A percentile compares a stretch with the other conserved stretches of the same genome.
Conservation (phyloP, 2,888 invertebrate species). For the Amaurobius ferox region DNA sequence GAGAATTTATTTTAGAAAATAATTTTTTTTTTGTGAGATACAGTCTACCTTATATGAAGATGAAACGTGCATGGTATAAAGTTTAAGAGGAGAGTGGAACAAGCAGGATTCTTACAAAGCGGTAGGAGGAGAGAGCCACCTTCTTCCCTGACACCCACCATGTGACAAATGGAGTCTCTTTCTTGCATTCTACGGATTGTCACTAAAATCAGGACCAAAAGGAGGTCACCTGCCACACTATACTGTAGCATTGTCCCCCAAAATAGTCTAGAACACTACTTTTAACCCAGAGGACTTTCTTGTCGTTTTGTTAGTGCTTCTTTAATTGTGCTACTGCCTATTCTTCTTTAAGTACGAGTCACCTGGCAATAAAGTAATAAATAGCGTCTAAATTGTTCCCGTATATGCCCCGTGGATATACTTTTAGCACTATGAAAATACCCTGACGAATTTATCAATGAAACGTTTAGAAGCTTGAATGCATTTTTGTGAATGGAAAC, state of each 20-base stretch:
- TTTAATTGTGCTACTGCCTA: slow-evolving; percentile 17
- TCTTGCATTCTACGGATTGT: slow-evolving; percentile 19
- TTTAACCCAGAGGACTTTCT: not conserved
- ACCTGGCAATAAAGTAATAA: not conserved
- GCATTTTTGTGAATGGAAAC: not conserved
- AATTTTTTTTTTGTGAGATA: no score
- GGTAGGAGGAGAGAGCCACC: slow-evolving; percentile 8
- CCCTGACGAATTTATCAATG: slow-evolving; percentile 22
- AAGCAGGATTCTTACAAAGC: not conserved
- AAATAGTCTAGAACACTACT: not conserved
- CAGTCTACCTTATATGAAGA: not conserved
- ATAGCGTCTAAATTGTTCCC: slow-evolving; percentile 2
- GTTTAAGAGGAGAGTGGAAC: not conserved
- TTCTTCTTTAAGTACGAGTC: not conserved
- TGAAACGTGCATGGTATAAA: not conserved
- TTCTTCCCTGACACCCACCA: not conserved
- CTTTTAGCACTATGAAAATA: not conserved
- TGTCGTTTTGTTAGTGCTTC: not conserved
- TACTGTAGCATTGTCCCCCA: not conserved
- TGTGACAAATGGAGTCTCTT: slow-evolving; percentile 58
- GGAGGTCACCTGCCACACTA: slow-evolving; percentile 27
- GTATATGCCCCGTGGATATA: not conserved
- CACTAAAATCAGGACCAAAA: not conserved
- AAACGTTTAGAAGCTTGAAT: slow-evolving; percentile 17
- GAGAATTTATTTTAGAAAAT: no score